Base-by-base conservation (phyloP, 2,888 invertebrate genomes). In the Iselma pallidipennis region DNA sequence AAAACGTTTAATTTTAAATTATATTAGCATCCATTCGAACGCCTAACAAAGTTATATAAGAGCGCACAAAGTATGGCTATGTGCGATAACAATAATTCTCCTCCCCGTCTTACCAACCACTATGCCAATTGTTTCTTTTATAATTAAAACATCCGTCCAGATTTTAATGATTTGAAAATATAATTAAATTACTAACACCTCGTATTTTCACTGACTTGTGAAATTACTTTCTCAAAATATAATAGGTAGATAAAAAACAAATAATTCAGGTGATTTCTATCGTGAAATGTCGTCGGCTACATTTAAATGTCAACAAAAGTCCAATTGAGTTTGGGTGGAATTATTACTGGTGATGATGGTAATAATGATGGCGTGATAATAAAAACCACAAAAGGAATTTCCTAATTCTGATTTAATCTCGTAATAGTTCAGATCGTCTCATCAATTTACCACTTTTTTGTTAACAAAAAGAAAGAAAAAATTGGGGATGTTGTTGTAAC, bases 1-100 rank as follows among this genome's bases (percentile, higher is more conserved):
- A 55, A 60, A 60, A 65, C 66, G 60, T 67, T 69, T 67, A 65
- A 69, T 69, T 69, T 68, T 61, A 66, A 69, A 68, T 69, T 67
- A 69, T 68, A 68, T 69, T 67, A 67, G 69, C 69, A 66, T 66
- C 67, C 64, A 69, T 69, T 66, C 16, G 67, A 61, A 59, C 55
- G 64, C 61, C 51, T 66, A 60, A 59, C n/a, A 59, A 64, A 66
- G 66, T 68, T 68, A 61, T 63, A 65, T 31, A 31, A 31, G 3
- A 31, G 0, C 31, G n/a, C 58, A 57, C 51, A 59, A 57, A 45
- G 55, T 58, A 55, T 65, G 65, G 65, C 65, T 58, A 65, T 59
- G 65, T 65, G 65, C 65, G 65, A 65, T 65, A 65, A 61, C 60
- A 57, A 63, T 62, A 62, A 58, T 62, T 62, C 49, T 57, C 61